Base-by-base conservation (phyloP, 1,140 invertebrate genomes). In the Pseudobourletiella spinata region DNA sequence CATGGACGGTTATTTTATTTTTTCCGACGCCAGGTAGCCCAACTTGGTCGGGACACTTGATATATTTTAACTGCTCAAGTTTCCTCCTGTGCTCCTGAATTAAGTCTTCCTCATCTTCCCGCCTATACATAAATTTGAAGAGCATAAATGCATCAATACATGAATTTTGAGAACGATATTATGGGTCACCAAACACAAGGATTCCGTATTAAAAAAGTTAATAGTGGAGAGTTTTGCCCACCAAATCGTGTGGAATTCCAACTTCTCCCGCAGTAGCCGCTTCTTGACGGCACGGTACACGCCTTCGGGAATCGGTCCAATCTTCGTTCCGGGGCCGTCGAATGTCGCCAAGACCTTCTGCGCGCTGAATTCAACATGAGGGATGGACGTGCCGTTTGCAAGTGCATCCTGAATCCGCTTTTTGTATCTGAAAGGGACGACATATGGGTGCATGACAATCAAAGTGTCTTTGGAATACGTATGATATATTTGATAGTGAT, bases 271-370 rank as follows among this genome's bases (percentile, higher is more conserved):
- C 2, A 65, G 20, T 29, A 63, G 65, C 24, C 68, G 30, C n/a
- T 56, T 56, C 42, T 70, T 70, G 4, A 70, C 30, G 25, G 68
- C 62, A 24, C 60, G 16, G 30, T 67, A 70, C 2, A 70, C 14
- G 18, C 56, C 51, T 42, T 32, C 54, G 43, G 50, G 63, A 18
- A 70, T 63, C 0, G 68, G 68, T 39, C 65, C 68, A 59, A 67
- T 65, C 26, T 61, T 66, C 14, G 65, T 55, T 8, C 32, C 32
- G 14, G 56, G 20, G 28, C 51, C 59, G 24, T 67, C 65, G 55
- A 67, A 70, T 16, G 60, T 32, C 11, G 59, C 65, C 0, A 67
- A 26, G 16, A 67, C 68, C 42, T 70, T 70, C 20, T 59, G 58
- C 20, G 65, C 65, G 26, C 67, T 65, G 32, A 67, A 63, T 42